Evolutionary conservation across 2,113 vertebrate species (phyloP).

Genomic region (Reinhardtius hippoglossoides): DNA sequence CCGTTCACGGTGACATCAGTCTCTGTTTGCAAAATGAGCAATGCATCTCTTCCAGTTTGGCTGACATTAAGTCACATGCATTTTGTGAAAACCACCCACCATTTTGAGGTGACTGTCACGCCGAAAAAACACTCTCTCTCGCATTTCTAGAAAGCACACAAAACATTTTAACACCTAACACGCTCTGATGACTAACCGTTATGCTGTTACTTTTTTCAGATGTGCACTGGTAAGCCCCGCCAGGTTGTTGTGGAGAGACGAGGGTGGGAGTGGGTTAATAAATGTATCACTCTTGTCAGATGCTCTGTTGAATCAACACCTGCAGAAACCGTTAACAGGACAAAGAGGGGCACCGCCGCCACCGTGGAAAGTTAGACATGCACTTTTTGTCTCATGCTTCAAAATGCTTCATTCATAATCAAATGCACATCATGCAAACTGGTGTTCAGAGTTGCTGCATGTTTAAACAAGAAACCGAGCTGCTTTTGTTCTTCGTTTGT

Average conservation of each 20-base stretch:
- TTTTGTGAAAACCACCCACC: conserved; percentile 29
- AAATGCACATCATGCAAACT: conserved; percentile 58
- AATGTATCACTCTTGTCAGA: neutral
- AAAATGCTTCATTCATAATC: conserved; percentile 61
- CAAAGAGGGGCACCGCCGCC: neutral
- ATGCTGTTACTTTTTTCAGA: neutral
- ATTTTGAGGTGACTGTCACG: conserved; percentile 20
- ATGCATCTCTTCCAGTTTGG: conserved; percentile 9
- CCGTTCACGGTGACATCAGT: neutral
- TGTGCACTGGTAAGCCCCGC: conserved; percentile 2
- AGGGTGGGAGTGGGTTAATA: conserved; percentile 8
- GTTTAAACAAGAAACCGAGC: too few relatives aligned
- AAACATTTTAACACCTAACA: conserved; percentile 6
- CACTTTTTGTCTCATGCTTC: conserved; percentile 62
- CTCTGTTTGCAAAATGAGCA: conserved; percentile 32
- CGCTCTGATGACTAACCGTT: conserved; percentile 12
- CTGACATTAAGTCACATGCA: conserved; percentile 1
- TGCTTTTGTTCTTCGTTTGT: neutral
- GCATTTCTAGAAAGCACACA: conserved; percentile 9
- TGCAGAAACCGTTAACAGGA: conserved; percentile 4
- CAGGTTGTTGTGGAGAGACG: conserved; percentile 11
- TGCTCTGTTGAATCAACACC: conserved; percentile 17
- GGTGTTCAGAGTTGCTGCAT: neutral
- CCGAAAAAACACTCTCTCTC: neutral
- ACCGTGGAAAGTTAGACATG: conserved; percentile 53